Evolutionary conservation across 2,888 invertebrate genomes (phyloP).

Genomic region (Lissocephala sabroskyi): DNA sequence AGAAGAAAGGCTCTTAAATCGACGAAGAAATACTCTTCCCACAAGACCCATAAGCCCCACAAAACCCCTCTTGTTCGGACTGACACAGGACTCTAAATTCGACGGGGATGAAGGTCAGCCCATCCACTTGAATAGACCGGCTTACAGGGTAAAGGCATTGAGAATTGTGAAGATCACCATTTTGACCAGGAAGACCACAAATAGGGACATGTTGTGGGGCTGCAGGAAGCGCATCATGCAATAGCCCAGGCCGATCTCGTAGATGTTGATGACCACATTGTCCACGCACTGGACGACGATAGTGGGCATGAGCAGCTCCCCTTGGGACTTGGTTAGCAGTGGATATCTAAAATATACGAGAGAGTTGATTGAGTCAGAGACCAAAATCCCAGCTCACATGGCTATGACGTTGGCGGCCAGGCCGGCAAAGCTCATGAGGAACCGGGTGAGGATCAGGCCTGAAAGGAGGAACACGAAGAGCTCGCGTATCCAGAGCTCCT

Average conservation of each 20-base stretch:
- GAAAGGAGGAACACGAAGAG: slow-evolving; percentile 52
- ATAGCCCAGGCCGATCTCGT: slow-evolving; percentile 57
- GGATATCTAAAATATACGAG: slow-evolving; percentile 48
- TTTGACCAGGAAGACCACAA: slow-evolving; percentile 48
- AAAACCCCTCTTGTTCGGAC: no score
- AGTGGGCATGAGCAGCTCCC: slow-evolving; percentile 64
- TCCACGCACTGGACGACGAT: slow-evolving; percentile 57
- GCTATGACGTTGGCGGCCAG: slow-evolving; percentile 66
- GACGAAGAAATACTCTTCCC: no score
- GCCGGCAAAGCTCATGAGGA: slow-evolving; percentile 54
- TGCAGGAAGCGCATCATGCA: slow-evolving; percentile 46
- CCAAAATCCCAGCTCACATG: slow-evolving; percentile 51
- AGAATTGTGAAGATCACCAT: no score
- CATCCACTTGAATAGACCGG: no score
- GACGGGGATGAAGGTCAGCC: no score
- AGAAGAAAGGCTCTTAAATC: no score
- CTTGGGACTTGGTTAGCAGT: slow-evolving; percentile 55
- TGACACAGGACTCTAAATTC: no score
- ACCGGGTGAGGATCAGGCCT: slow-evolving; percentile 53
- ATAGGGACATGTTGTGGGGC: slow-evolving; percentile 40
- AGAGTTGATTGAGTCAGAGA: no score
- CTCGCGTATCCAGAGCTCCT: slow-evolving; percentile 44
- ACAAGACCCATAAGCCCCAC: no score
- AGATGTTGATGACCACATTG: slow-evolving; percentile 48
- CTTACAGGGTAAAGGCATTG: no score